A percentile compares a stretch with the other conserved stretches of the same genome.
These are phyloP conservation scores for Argentina silus DNA, from an alignment of 2,797 vertebrate genomes.

Conservation along the genomic window DNA sequence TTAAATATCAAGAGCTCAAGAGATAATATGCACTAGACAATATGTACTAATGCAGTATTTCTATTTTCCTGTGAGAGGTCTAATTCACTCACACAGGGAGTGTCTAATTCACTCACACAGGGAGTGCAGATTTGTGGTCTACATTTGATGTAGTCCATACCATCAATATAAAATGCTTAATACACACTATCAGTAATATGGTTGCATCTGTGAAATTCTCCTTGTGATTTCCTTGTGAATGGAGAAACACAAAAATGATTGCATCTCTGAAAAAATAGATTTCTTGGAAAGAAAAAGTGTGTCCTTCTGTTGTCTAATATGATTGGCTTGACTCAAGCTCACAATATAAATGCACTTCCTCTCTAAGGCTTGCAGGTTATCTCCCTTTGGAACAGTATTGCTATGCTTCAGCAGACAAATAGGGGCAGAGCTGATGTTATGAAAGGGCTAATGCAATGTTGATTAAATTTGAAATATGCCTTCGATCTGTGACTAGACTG, in stretches of 20 bases:
- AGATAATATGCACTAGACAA: too few relatives aligned
- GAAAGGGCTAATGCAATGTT: constrained; percentile 43
- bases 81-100: too few relatives aligned
- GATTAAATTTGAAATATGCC: constrained; percentile 53
- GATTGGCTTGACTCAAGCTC: constrained; percentile 2
- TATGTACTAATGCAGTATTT: too few relatives aligned
- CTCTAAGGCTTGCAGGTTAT: constrained; percentile 23
- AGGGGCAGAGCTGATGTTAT: constrained; percentile 28
- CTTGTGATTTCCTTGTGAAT: too few relatives aligned
- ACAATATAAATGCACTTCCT: constrained; percentile 11
- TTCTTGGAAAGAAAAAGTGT: background rate
- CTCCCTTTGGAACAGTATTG: constrained; percentile 45
- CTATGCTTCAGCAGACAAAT: constrained; percentile 24
- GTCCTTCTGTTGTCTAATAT: background rate
- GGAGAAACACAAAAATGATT: too few relatives aligned
- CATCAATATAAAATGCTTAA: background rate
- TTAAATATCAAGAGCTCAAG: too few relatives aligned
- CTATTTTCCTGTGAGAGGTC: too few relatives aligned
- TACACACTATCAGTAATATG: background rate
- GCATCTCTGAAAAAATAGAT: background rate
- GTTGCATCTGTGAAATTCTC: too few relatives aligned
- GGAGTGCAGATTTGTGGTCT: too few relatives aligned
- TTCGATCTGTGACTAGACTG: constrained; percentile 25
- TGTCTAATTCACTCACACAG: too few relatives aligned
- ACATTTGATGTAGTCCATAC: background rate